phyloP scores from a whole-genome alignment of 2,797 vertebrate genomes.

The Pipistrellus nathusii region DNA sequence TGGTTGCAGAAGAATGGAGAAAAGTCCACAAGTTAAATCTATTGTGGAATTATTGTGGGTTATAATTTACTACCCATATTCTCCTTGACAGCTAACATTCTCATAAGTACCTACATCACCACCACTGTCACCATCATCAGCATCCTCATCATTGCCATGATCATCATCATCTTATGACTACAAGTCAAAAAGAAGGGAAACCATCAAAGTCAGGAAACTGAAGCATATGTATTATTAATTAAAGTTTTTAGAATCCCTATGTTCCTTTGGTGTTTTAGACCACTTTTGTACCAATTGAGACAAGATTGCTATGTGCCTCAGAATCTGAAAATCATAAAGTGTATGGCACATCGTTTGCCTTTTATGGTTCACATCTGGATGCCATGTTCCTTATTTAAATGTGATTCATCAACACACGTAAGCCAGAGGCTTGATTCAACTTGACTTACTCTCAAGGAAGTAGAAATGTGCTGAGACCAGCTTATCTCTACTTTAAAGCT shows the following conservation, averaged over 20 bases:
- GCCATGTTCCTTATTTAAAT: background rate
- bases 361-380: background rate
- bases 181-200: background rate
- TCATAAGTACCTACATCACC: background rate
- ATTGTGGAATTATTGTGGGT: background rate
- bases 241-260: background rate
- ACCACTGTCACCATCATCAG: accelerated
- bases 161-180: too few species aligned
- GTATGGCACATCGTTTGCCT: background rate
- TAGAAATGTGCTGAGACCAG: background rate
- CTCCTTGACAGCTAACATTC: background rate
- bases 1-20: background rate
- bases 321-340: background rate
- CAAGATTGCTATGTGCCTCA: background rate
- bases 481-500: background rate
- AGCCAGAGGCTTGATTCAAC: background rate
- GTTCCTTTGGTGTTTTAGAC: background rate
- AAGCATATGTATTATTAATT: background rate
- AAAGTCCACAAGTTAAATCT: background rate
- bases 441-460: background rate
- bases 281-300: background rate
- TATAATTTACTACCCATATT: background rate
- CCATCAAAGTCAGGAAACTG: background rate
- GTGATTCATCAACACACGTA: background rate
- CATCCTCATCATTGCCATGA: background rate